phyloP scores from a whole-genome alignment of 2,888 invertebrate genomes.

The Crioceris asparagi region DNA sequence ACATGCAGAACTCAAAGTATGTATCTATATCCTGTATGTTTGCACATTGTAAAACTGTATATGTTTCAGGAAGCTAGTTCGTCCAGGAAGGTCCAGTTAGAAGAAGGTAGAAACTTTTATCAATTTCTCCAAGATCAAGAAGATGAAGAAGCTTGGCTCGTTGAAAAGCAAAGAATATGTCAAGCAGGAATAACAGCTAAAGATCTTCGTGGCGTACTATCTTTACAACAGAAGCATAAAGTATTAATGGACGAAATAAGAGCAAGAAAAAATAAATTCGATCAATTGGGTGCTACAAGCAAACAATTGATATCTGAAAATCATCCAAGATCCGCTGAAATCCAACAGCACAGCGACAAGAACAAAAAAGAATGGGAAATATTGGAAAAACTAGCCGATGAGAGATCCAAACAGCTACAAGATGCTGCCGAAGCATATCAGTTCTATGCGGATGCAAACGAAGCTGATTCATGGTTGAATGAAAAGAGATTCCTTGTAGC shows the following conservation, averaged over 20 bases:
- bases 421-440: conserved; percentile 90
- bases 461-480: conserved; percentile 94
- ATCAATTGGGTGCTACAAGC: conserved; percentile 53
- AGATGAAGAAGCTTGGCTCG: conserved; percentile 95
- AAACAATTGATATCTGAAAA: conserved; percentile 62
- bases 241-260: conserved; percentile 82
- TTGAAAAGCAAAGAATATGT: conserved; percentile 89
- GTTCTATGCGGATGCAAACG: conserved; percentile 96
- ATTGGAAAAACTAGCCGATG: conserved; percentile 71
- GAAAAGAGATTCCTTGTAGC: conserved; percentile 88
- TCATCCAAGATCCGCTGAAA: conserved; percentile 73
- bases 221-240: conserved; percentile 87
- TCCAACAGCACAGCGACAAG: conserved; percentile 67
- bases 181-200: conserved; percentile 88
- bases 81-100: conserved; percentile 70
- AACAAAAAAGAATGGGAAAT: conserved; percentile 79
- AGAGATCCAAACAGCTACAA: conserved; percentile 63
- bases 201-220: conserved; percentile 81
- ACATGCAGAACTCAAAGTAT: conserved; percentile 53
- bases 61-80: conserved; percentile 59
- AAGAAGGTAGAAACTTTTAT: conserved; percentile 87
- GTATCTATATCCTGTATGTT: conserved; percentile 14
- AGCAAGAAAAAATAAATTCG: conserved; percentile 58
- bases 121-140: conserved; percentile 96
- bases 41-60: conserved; percentile 3